phyloP scores from a whole-genome alignment of 1,140 invertebrate species.

The Drosophila pseudoananassae region DNA sequence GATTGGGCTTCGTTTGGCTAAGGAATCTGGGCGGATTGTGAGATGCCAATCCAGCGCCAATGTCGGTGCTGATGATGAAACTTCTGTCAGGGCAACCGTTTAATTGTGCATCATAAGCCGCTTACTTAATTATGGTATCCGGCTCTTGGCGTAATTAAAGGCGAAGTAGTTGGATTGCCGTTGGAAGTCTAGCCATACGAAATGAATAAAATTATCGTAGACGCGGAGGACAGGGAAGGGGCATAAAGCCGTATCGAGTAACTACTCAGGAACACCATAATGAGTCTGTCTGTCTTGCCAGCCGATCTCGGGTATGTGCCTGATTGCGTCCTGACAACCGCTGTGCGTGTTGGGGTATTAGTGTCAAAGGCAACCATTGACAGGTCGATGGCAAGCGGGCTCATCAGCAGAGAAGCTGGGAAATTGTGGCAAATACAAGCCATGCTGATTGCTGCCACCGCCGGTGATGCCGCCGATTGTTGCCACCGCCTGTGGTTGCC shows the following conservation, averaged over 20 bases:
- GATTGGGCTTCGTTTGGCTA: conserved; percentile 22
- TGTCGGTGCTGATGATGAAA: conserved; percentile 23
- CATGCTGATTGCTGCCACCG: conserved; percentile 18
- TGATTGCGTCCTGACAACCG: conserved; percentile 35
- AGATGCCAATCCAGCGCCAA: conserved; percentile 21
- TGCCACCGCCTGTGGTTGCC: conserved; percentile 72
- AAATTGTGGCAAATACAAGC: conserved; percentile 24
- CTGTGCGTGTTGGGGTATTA: conserved; percentile 56
- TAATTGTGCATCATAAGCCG: conserved; percentile 74
- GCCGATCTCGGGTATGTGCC: conserved; percentile 6
- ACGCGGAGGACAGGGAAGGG: conserved; percentile 2
- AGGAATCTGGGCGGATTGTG: conserved; percentile 5
- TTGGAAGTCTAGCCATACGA: conserved; percentile 39
- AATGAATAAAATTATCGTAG: conserved; percentile 66
- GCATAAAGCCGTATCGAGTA: conserved; percentile 38
- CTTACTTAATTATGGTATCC: conserved; percentile 66
- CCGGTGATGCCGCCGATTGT: conserved; percentile 52
- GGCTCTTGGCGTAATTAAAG: conserved; percentile 46
- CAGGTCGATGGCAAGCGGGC: conserved; percentile 50
- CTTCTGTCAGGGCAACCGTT: conserved; percentile 56
- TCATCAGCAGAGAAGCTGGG: conserved; percentile 36
- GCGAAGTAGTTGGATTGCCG: conserved; percentile 37
- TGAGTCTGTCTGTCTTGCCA: conserved; percentile 21
- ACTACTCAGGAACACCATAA: conserved; percentile 47
- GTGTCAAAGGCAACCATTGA: conserved; percentile 67